Evolutionary conservation across 2,113 vertebrate species (phyloP), one percentile per base, ranked within the genome.

Genomic region (Pseudopipra pipra): DNA sequence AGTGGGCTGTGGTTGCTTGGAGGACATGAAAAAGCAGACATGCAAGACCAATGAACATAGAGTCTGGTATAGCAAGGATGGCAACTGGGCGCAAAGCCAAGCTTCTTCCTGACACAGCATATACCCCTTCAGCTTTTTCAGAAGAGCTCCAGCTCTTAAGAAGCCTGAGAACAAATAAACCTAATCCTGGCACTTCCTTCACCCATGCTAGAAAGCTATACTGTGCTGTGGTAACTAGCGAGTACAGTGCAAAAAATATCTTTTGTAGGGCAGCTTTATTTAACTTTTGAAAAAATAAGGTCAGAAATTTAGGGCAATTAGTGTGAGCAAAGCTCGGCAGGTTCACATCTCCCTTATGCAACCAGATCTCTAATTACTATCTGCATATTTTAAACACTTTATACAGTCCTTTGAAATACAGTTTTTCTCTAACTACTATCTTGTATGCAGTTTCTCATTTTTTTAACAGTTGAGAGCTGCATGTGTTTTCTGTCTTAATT

Each of bases 241-340:
- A 30, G 16, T 55, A 30, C 14, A 13, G 21, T 63, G 28, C 65
- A 84, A 44, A 67, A 67, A 47, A 55, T 86, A 20, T 77, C 52
- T 92, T 90, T 88, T 86, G 30, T 90, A 85, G 83, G 88, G 61
- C 79, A 93, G 74, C 73, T 84, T 94, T 95, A 89, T 93, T 95
- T 96, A 96, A 95, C 61, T 86, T 81, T 3, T 27, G 39, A 54
- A 90, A 90, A 96, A 96, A 92, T 72, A 51, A 92, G 90, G 90
- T 88, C 92, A 94, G 66, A 92, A 93, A 96, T 93, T 63, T 93
- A 94, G 92, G 93, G 61, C 95, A 95, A 72, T 94, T 96, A 94
- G 44, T 49, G 68, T 65, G 68, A 92, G 70, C 56, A 63, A 70
- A 90, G 70, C 88, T 97, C 90, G 86, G 90, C 88, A 93, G 75